Conservation (phyloP, 2,888 invertebrate genomes). For the Horisme vitalbata region DNA sequence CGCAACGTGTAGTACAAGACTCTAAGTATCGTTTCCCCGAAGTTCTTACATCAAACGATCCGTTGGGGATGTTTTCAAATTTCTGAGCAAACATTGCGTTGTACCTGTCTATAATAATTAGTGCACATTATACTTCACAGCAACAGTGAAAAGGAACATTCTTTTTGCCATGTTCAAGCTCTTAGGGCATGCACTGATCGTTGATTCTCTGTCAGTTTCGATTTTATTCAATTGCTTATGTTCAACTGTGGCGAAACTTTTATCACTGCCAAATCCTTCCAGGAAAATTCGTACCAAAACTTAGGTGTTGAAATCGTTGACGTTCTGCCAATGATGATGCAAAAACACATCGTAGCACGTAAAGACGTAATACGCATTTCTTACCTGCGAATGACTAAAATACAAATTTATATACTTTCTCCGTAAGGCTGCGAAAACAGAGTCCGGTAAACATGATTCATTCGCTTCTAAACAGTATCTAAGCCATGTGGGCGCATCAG, state of each 20-base stretch:
- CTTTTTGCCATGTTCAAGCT: too few relatives aligned
- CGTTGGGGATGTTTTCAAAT: conserved; percentile 41
- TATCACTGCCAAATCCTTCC: too few relatives aligned
- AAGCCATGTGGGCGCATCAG: conserved; percentile 60
- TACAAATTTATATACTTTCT: conserved; percentile 28
- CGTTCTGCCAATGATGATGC: conserved; percentile 4
- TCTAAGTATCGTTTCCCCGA: conserved; percentile 43
- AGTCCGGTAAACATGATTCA: conserved; percentile 41
- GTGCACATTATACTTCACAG: too few relatives aligned
- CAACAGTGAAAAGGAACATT: too few relatives aligned
- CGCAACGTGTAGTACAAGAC: conserved; percentile 42
- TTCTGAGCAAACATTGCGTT: too few relatives aligned
- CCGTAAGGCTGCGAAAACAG: conserved; percentile 20
- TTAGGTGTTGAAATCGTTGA: neutral
- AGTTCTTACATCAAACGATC: conserved; percentile 40
- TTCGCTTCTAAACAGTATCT: conserved; percentile 45
- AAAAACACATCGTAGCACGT: conserved; percentile 13
- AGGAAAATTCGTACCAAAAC: too few relatives aligned
- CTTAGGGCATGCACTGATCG: too few relatives aligned
- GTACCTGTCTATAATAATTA: too few relatives aligned
- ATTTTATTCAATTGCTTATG: too few relatives aligned
- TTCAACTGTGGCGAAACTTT: too few relatives aligned
- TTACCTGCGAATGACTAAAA: conserved; percentile 12
- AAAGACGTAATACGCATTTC: conserved; percentile 6
- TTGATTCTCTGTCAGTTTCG: too few relatives aligned